Evolutionary conservation across 1,140 invertebrate species (phyloP), one percentile per base, ranked within the genome.

Genomic region (Neuroterus valhalla): DNA sequence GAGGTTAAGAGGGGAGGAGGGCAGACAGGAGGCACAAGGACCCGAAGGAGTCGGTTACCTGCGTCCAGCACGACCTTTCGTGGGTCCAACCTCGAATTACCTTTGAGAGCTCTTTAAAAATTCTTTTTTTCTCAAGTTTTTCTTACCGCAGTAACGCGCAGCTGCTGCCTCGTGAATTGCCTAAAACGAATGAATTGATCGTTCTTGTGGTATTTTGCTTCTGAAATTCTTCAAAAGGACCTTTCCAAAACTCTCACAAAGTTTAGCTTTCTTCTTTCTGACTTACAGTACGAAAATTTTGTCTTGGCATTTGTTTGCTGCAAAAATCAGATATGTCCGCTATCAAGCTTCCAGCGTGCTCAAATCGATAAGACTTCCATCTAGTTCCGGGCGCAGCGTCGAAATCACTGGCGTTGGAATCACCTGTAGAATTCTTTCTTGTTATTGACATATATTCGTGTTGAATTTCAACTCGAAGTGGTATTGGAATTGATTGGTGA

Each of bases 1-100:
- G 80, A 76, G n/a, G n/a, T n/a, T n/a, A 76, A 73, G 76, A 78
- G 78, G n/a, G 19, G 31, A 52, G 45, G 43, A 69, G 23, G 46
- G 68, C 19, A 11, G 46, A 45, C 19, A 11, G 42, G 66, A 70
- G 21, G 55, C 66, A 55, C 68, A 68, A 68, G 46, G 62, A 74
- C 38, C 45, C 50, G 19, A 46, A 62, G 48, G 70, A 72, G 75
- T 77, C 68, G 52, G 43, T 73, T 77, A 77, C 76, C 76, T 77
- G 76, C 70, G 48, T 38, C 26, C 55, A 31, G 12, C 26, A 38
- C 55, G 55, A 62, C 55, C 55, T 62, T 62, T 62, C 55, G 21
- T 17, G 46, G 46, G 46, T 26, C 23, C 23, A 31, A 62, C 52
- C 52, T 62, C 52, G 21, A 62, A 26, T 62, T 15, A 62, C 52